Evolutionary conservation across 2,113 vertebrate species (phyloP), one percentile per base, ranked within the genome.

Genomic region (Rhizomys pruinosus): DNA sequence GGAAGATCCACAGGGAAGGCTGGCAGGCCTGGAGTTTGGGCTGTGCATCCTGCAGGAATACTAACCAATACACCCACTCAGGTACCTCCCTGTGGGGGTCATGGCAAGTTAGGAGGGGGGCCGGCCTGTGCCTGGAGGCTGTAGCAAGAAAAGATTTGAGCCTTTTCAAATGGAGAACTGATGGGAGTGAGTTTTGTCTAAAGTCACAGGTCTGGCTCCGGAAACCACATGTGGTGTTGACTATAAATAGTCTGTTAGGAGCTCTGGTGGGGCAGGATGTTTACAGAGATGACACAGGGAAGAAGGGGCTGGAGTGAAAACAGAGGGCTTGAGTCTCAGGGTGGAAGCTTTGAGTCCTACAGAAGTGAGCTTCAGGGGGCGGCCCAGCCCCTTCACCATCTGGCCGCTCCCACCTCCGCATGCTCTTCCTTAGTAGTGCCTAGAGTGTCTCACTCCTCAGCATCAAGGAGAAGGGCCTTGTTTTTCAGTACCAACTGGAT

Each of bases 41-140:
- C 71, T 68, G 15, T 13, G n/a, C 27, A 76, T 81, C 90, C 69
- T 0, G 1, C 71, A 47, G 37, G 84, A 68, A 64, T 91, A 19
- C 84, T 59, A 47, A 81, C 39, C 12, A 44, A 89, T 10, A 64
- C 22, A 69, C 27, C 15, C 66, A 3, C 20, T 29, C 37, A 12
- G 42, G 12, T 4, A 37, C 34, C 57, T 1, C 63, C 15, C 10
- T 2, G 1, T 2, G 0, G 16, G 16, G 4, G 25, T 20, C 15
- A 17, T 2, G n/a, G 25, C 39, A 55, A 37, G 52, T 37, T 37
- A 85, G 66, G 47, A 52, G 74, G 44, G 29, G 44, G 55, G 47
- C 10, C 15, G 17, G 74, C 22, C 5, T 4, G 9, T 5, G 32
- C 25, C 16, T 3, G 63, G 34, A 42, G 64, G 27, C 74, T 10